These are phyloP conservation scores for Maniola jurtina DNA, from an alignment of 1,140 invertebrate genomes.

Conservation along the genomic window DNA sequence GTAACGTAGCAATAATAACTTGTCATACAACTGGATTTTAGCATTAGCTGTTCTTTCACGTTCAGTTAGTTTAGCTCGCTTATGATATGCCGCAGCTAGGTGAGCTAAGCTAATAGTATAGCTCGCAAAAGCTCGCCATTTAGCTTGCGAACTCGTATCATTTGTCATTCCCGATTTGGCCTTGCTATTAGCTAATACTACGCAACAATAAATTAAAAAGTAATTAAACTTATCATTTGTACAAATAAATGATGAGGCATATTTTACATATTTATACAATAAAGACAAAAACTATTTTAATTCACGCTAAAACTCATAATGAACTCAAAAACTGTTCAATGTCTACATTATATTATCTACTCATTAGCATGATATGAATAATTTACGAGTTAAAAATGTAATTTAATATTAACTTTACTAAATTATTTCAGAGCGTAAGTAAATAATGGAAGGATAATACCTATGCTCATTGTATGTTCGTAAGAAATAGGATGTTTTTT, in stretches of 20 bases:
- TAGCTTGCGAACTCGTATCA: neutral
- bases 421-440: neutral
- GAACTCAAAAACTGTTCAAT: neutral
- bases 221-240: neutral
- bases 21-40: no score
- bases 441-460: neutral
- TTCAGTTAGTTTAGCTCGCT: no score
- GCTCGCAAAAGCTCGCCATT: no score
- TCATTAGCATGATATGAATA: constrained; percentile 1
- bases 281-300: constrained; percentile 2
- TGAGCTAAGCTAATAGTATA: no score
- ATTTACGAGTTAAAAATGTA: constrained; percentile 1
- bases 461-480: no score
- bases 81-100: no score
- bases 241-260: neutral
- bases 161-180: constrained; percentile 20
- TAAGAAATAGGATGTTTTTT: no score
- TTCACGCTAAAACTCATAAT: constrained; percentile 4
- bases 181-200: constrained; percentile 21
- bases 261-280: constrained; percentile 4
- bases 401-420: neutral
- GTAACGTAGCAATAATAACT: no score
- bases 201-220: neutral
- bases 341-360: neutral
- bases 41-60: no score